These are phyloP conservation scores for Neelides folsomi DNA, from an alignment of 2,888 invertebrate species.

Conservation along the genomic window DNA sequence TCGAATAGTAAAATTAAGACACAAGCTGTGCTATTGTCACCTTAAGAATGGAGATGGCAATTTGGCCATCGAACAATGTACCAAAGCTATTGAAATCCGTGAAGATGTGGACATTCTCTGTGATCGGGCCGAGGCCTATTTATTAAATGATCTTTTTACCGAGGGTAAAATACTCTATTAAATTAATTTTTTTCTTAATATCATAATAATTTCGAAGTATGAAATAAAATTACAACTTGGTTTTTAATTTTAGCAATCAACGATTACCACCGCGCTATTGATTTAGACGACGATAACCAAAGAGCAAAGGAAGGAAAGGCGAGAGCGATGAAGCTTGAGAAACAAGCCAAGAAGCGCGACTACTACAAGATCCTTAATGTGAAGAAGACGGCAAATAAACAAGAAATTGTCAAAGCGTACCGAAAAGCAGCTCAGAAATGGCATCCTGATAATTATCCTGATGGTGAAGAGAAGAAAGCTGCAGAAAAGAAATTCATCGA, in stretches of 20 bases:
- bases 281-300: slow-evolving; percentile 61
- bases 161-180: slow-evolving; percentile 48
- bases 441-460: slow-evolving; percentile 92
- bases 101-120: slow-evolving; percentile 66
- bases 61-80: slow-evolving; percentile 59
- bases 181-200: not conserved
- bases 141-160: slow-evolving; percentile 78
- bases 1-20: slow-evolving; percentile 17
- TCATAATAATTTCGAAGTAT: not conserved
- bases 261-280: slow-evolving; percentile 72
- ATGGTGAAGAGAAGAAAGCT: slow-evolving; percentile 77
- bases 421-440: slow-evolving; percentile 92
- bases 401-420: slow-evolving; percentile 89
- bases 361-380: slow-evolving; percentile 96
- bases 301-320: slow-evolving; percentile 79
- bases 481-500: slow-evolving; percentile 98
- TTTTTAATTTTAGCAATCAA: slow-evolving; percentile 54
- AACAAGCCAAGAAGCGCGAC: slow-evolving; percentile 81
- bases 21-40: slow-evolving; percentile 30
- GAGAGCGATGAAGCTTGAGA: slow-evolving; percentile 79
- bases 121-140: slow-evolving; percentile 82
- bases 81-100: slow-evolving; percentile 59
- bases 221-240: too few relatives aligned
- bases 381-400: slow-evolving; percentile 75
- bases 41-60: slow-evolving; percentile 26